These are phyloP conservation scores for Podarcis cretensis DNA, from an alignment of 2,113 vertebrate species.

Conservation along the genomic window DNA sequence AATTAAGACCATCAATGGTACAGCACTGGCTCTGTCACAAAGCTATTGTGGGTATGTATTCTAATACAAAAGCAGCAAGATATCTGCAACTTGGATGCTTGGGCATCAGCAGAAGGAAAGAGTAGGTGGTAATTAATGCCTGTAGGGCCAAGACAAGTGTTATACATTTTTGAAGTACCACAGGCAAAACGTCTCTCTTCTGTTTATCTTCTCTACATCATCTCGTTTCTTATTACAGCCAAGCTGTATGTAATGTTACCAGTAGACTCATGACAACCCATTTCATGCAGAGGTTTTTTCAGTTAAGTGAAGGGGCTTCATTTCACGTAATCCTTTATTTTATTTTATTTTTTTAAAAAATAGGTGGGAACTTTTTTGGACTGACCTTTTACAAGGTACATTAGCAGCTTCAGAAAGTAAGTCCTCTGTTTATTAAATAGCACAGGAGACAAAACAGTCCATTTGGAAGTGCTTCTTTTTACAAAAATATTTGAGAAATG, in stretches of 20 bases:
- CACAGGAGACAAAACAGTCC: conserved; percentile 54
- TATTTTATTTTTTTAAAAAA: conserved; percentile 26
- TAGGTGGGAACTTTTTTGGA: conserved; percentile 16
- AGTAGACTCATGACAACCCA: conserved; percentile 37
- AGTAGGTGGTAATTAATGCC: background rate
- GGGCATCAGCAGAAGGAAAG: background rate
- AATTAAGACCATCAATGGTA: background rate
- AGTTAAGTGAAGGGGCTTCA: conserved; percentile 23
- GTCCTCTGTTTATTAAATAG: conserved; percentile 50
- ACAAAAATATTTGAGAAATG: conserved; percentile 53
- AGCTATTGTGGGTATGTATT: background rate
- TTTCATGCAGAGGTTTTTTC: conserved; percentile 46
- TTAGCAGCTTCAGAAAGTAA: conserved; percentile 49
- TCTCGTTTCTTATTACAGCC: conserved; percentile 40
- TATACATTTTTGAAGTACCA: conserved; percentile 63
- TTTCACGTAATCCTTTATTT: conserved; percentile 48
- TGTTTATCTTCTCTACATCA: conserved; percentile 57
- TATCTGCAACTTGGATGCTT: background rate
- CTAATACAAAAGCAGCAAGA: background rate
- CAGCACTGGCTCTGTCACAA: background rate
- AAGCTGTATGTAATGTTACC: conserved; percentile 53
- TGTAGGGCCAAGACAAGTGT: conserved; percentile 21
- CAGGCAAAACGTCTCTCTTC: conserved; percentile 56
- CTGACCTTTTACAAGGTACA: conserved; percentile 58
- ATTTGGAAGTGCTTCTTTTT: conserved; percentile 54